phyloP scores from a whole-genome alignment of 2,888 invertebrate species.

The Drosophila diplacantha region DNA sequence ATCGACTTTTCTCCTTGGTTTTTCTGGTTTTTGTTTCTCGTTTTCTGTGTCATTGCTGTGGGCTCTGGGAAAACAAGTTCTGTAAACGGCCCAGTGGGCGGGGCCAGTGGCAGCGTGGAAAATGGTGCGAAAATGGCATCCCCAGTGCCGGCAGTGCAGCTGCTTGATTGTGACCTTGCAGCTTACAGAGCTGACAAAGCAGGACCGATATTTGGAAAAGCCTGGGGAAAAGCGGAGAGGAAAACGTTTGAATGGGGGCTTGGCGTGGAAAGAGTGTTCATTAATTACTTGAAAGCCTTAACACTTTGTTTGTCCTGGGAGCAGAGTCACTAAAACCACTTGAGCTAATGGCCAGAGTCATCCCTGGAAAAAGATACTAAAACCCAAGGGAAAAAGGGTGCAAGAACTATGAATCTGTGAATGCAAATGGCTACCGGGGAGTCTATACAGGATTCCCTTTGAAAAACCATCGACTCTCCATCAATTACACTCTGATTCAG shows the following conservation, averaged over 20 bases:
- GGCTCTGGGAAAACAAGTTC: constrained; percentile 17
- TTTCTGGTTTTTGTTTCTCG: background rate
- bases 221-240: background rate
- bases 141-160: constrained; percentile 9
- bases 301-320: no score
- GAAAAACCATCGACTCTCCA: background rate
- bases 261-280: background rate
- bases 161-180: constrained; percentile 3
- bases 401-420: background rate
- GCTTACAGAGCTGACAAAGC: background rate
- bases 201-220: background rate
- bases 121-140: constrained; percentile 25
- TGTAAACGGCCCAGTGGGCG: constrained; percentile 13
- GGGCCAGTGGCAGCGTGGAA: constrained; percentile 1
- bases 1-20: constrained; percentile 25
- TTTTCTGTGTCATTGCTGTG: constrained; percentile 11
- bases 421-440: background rate
- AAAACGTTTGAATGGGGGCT: background rate
- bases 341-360: background rate
- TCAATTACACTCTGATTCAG: background rate
- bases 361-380: background rate
- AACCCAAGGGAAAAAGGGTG: background rate
- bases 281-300: constrained; percentile 2
- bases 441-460: background rate
- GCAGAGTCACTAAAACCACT: background rate